Evolutionary conservation across 2,113 vertebrate genomes (phyloP), one percentile per base, ranked within the genome.

Genomic region (Ailuropoda melanoleuca): DNA sequence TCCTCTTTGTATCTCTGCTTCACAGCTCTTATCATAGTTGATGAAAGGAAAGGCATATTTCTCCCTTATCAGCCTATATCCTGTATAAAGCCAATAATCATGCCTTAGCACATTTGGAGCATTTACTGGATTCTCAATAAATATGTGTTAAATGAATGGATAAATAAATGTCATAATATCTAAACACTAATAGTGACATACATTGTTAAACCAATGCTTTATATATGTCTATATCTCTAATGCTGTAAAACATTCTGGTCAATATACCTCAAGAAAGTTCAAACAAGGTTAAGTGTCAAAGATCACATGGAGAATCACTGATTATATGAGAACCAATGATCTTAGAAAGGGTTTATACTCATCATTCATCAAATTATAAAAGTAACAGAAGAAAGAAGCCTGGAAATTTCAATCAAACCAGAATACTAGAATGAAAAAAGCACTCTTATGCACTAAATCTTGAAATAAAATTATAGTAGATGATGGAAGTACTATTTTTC

Each of bases 381-480:
- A 64, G 18, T 24, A 88, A 50, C 74, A 10, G 21, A 39, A 48
- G 68, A 62, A 53, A 15, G 4, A 37, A 48, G 21, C 8, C 14
- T 39, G 11, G 5, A 82, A 56, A 31, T 56, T 53, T 58, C 37
- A 89, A 82, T 72, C 18, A 78, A 91, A 50, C 4, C 6, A 37
- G 8, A 85, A 37, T 21, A 55, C 4, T 74, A 53, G 23, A 88
- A 56, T 77, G 11, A 75, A 55, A 89, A 1, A 46, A 66, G 0
- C 2, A 88, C 3, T 62, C 0, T 6, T 26, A 6, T 48, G 0
- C 14, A 34, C 8, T 93, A 37, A 78, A 78, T 89, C 5, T 80
- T 83, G 4, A 91, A 92, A 68, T 89, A 60, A 90, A 96, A 50
- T 31, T 78, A 64, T 34, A 74, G 70, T 78, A 64, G 95, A 48